Percentiles rank a stretch among this genome's conserved stretches.
These are phyloP conservation scores for Chaetura pelagica DNA, from an alignment of 2,113 vertebrate genomes.

Conservation along the genomic window DNA sequence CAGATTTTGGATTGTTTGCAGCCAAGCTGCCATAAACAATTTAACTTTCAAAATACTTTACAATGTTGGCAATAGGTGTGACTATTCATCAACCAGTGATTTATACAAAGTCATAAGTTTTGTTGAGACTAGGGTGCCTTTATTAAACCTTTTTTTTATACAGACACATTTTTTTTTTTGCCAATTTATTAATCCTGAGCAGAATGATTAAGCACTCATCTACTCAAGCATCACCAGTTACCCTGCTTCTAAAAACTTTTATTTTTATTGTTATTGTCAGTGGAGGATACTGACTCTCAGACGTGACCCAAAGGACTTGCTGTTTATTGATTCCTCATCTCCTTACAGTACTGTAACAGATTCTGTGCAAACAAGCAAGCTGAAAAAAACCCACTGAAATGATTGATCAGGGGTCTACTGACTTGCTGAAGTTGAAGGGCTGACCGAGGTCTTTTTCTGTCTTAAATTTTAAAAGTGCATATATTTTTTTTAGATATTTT, in stretches of 20 bases:
- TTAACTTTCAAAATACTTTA: neutral
- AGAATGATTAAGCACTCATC: neutral
- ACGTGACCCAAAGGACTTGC: neutral
- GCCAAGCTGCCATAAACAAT: neutral
- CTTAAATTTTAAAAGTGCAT: neutral
- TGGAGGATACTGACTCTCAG: neutral
- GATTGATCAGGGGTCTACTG: neutral
- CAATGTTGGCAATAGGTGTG: neutral
- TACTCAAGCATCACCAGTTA: neutral
- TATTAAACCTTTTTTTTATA: neutral
- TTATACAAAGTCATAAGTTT: neutral
- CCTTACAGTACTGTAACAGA: neutral
- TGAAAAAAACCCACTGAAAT: neutral
- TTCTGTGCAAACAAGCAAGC: neutral
- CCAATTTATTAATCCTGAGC: neutral
- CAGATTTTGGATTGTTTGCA: neutral
- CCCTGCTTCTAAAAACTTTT: neutral
- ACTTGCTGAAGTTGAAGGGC: neutral
- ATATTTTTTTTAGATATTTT: neutral
- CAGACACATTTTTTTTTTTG: neutral
- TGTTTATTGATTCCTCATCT: neutral
- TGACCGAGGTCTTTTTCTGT: neutral
- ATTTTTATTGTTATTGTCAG: neutral
- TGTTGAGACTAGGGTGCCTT: neutral
- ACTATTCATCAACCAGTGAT: neutral